Percentiles rank a stretch among this genome's conserved stretches.
Evolutionary conservation across 1,140 invertebrate species (phyloP).

Genomic region (Macrostomum lignano): DNA sequence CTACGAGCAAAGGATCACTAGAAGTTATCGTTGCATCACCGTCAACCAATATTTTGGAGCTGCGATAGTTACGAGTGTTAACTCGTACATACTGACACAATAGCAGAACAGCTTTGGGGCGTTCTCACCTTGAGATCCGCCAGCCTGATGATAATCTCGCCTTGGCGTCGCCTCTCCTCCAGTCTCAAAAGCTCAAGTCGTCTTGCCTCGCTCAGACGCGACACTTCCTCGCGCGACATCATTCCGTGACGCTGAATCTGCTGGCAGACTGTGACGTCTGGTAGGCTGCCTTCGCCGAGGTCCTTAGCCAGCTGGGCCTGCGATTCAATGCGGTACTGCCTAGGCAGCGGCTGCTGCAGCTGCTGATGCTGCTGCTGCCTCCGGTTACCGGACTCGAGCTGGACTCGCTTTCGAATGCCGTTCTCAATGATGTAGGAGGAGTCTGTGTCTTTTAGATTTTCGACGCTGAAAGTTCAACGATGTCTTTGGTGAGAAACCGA

Average conservation of each 20-base stretch:
- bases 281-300: slow-evolving; percentile 1
- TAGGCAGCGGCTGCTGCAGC: too few relatives aligned
- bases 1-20: too few relatives aligned
- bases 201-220: slow-evolving; percentile 1
- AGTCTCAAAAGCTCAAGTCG: neutral
- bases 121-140: slow-evolving; percentile 6
- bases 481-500: too few relatives aligned
- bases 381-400: too few relatives aligned
- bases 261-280: neutral
- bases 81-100: too few relatives aligned
- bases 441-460: too few relatives aligned
- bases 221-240: slow-evolving; percentile 2
- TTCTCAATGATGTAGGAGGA: slow-evolving; percentile 5
- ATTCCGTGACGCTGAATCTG: neutral
- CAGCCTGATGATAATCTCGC: slow-evolving; percentile 5
- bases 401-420: slow-evolving; percentile 4
- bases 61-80: too few relatives aligned
- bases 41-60: too few relatives aligned
- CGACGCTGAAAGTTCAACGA: too few relatives aligned
- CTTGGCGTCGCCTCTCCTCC: neutral
- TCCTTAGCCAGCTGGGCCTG: neutral
- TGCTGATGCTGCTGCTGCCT: too few relatives aligned
- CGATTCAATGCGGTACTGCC: slow-evolving; percentile 1
- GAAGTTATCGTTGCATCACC: too few relatives aligned
- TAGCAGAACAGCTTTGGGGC: too few relatives aligned